These are phyloP conservation scores for Bubo bubo DNA, from an alignment of 2,113 vertebrate genomes.

Conservation along the genomic window DNA sequence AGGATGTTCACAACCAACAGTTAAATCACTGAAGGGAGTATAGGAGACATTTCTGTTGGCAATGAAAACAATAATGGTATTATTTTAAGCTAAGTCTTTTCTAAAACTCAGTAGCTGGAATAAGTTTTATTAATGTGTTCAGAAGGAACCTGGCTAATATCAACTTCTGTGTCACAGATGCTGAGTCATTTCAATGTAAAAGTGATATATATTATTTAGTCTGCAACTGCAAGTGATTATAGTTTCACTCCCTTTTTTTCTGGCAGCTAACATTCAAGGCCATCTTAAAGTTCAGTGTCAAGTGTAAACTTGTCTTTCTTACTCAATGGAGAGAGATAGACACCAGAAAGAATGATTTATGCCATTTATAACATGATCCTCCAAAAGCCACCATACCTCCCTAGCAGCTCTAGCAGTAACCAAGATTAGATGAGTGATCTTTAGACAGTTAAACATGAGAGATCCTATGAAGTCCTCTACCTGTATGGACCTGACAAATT, in stretches of 20 bases:
- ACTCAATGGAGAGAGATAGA: neutral
- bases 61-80: neutral
- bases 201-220: neutral
- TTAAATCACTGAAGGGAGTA: neutral
- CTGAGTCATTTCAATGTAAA: neutral
- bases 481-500: neutral
- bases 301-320: neutral
- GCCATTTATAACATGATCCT: neutral
- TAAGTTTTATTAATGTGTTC: neutral
- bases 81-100: neutral
- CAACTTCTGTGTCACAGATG: neutral
- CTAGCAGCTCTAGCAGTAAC: neutral
- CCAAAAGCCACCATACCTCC: neutral
- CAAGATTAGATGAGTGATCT: neutral
- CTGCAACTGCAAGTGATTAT: neutral
- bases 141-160: neutral
- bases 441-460: neutral
- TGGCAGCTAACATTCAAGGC: neutral
- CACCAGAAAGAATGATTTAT: neutral
- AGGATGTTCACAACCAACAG: neutral
- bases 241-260: neutral
- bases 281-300: neutral
- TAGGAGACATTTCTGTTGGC: neutral
- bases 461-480: neutral
- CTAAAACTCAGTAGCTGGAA: neutral